Base-by-base conservation (phyloP, 2,888 invertebrate species). In the Myathropa florea region DNA sequence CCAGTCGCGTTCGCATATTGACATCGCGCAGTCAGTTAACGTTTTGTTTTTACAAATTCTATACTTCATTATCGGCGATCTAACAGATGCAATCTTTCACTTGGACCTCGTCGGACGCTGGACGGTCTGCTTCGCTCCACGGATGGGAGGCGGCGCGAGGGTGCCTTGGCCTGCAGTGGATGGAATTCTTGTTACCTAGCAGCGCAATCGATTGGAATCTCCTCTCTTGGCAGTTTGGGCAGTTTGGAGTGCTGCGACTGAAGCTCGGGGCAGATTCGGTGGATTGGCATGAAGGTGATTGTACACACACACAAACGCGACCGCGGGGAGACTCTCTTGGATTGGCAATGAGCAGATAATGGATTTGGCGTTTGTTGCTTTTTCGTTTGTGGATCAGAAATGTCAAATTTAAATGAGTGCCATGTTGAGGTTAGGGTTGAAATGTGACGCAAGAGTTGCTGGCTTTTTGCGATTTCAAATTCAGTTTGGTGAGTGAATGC, bases 11-110 rank as follows among this genome's bases (percentile, higher is more conserved):
- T 87, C 83, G 76, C 88, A 83, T 88, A 89, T 88, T 89, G 89
- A 88, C 88, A 88, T 85, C 88, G 86, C 76, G 82, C 81, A 88
- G 88, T 88, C 88, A 88, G 85, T 88, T 85, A 89, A 88, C 89
- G 88, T 89, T 89, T 89, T 89, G 88, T 89, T 88, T 89, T 89
- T 88, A 89, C 89, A 89, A 89, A 89, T 89, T 88, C 88, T 84
- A 88, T 88, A 88, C 87, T 89, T 89, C 85, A 78, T 80, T 81
- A 85, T 88, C 88, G 63, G 67, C 75, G 60, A 86, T 86, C 86
- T 86, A 83, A 78, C 82, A 86, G 86, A 86, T 86, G 86, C 75
- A 86, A 86, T 86, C 86, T 86, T 83, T 86, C 83, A 86, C 83
- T 86, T 86, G 80, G 82, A 72, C 68, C 68, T 82, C 85, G 81